Base-by-base conservation (phyloP, 2,888 invertebrate species). In the Glyphotaelius pellucidus region DNA sequence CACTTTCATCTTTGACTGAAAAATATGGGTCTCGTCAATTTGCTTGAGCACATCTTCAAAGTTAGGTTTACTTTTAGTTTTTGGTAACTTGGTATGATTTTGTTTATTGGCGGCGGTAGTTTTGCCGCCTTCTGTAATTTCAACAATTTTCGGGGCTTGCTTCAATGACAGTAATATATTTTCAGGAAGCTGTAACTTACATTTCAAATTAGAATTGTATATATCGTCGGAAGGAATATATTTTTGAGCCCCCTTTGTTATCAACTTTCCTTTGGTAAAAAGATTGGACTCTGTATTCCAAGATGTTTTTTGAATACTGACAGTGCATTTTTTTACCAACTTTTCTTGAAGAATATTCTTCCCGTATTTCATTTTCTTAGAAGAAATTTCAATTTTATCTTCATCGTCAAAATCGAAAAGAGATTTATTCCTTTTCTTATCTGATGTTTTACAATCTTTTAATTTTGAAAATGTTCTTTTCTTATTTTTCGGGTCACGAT, bases 1-100 rank as follows among this genome's bases (percentile, higher is more conserved):
- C 3, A 80, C 9, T 52, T 91, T 90, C 86, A 80, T 92, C 80
- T 92, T 92, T 35, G 89, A 92, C 79, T 89, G 89, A 79, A 84
- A 88, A 25, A 92, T 85, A 88, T 89, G 90, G 15, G 92, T 85
- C 81, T 89, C 95, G 93, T 96, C 96, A 93, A 96, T 96, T 94
- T 95, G 96, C 95, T 95, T 96, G 90, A 96, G 95, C 90, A 96
- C 96, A 94, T 96, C 96, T 94, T 96, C 96, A 94, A 96, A 96
- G 94, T 95, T 96, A 88, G 96, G 96, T 94, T 96, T 96, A 91
- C 94, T 94, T 94, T 96, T 96, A 94, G 95, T 96, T 94, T 92
- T 92, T 19, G 90, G 92, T 89, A 90, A 84, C 32, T 81, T 92
- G 90, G 92, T 80, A 92, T 38, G n/a, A 90, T 92, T 88, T 14